Evolutionary conservation across 2,888 invertebrate species (phyloP).

Genomic region (Diplolepis rosae): DNA sequence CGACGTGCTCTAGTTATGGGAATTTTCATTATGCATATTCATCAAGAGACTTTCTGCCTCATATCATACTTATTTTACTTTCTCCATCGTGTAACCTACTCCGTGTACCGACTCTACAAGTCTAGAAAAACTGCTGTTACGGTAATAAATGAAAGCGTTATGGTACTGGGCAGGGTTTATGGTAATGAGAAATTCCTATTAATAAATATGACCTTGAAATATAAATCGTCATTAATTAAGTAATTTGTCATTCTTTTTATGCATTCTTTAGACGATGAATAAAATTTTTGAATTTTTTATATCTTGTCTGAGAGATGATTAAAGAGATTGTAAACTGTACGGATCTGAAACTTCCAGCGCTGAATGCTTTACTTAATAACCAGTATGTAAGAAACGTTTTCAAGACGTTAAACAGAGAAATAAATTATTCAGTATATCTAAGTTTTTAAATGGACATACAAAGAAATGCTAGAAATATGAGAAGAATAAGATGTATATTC

Average conservation of each 20-base stretch:
- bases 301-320: too few species aligned
- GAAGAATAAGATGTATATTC: too few species aligned
- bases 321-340: too few species aligned
- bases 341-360: too few species aligned
- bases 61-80: conserved; percentile 5
- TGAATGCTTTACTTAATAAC: too few species aligned
- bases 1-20: conserved; percentile 44
- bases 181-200: conserved; percentile 1
- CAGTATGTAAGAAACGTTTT: too few species aligned
- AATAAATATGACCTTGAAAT: conserved; percentile 2
- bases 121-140: background rate
- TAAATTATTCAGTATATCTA: too few species aligned
- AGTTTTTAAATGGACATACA: too few species aligned
- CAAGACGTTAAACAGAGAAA: too few species aligned
- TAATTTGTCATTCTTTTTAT: background rate
- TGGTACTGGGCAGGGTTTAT: background rate
- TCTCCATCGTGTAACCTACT: conserved; percentile 22
- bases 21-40: conserved; percentile 40
- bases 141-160: background rate
- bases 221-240: background rate
- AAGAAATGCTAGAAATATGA: too few species aligned
- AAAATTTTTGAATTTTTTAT: too few species aligned
- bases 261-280: background rate
- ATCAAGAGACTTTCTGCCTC: conserved; percentile 6
- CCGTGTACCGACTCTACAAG: background rate